A percentile compares a stretch with the other conserved stretches of the same genome.
phyloP scores from a whole-genome alignment of 2,888 invertebrate species.

The Drosophila falleni region DNA sequence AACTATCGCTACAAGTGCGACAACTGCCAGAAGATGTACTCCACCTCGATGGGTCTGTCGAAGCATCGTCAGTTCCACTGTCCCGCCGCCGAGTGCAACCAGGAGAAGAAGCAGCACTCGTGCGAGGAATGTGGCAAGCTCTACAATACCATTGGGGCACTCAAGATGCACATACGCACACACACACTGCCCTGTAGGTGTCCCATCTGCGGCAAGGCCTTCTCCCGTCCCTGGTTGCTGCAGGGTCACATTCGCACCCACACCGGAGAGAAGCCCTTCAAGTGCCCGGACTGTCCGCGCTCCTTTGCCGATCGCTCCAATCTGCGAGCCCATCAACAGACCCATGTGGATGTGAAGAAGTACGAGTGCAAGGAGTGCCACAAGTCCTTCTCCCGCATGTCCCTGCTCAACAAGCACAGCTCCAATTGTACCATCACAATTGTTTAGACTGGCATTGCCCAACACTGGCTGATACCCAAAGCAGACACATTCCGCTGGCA shows the following conservation, averaged over 20 bases:
- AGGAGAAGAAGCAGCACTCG: constrained; percentile 91
- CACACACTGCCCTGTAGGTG: constrained; percentile 85
- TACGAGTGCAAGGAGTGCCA: constrained; percentile 83
- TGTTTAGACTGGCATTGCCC: constrained; percentile 62
- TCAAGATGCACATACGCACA: constrained; percentile 85
- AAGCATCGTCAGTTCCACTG: constrained; percentile 99
- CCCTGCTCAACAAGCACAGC: constrained; percentile 84
- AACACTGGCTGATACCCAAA: constrained; percentile 8
- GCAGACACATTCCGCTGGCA: constrained; percentile 74
- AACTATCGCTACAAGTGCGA: constrained; percentile 93
- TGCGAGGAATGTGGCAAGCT: constrained; percentile 84
- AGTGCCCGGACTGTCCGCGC: constrained; percentile 83
- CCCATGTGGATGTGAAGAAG: constrained; percentile 84
- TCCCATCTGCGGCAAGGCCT: constrained; percentile 84
- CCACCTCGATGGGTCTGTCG: constrained; percentile 96
- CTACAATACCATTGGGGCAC: constrained; percentile 84
- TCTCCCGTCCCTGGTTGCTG: constrained; percentile 84
- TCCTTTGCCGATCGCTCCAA: constrained; percentile 85
- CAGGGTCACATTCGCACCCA: constrained; percentile 85
- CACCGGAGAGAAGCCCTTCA: constrained; percentile 85
- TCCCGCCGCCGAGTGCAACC: constrained; percentile 92
- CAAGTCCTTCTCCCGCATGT: constrained; percentile 85
- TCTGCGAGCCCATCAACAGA: constrained; percentile 84
- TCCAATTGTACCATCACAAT: constrained; percentile 84
- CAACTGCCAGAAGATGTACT: constrained; percentile 97